phyloP scores from a whole-genome alignment of 2,113 vertebrate species.

The Sminthopsis crassicaudata region DNA sequence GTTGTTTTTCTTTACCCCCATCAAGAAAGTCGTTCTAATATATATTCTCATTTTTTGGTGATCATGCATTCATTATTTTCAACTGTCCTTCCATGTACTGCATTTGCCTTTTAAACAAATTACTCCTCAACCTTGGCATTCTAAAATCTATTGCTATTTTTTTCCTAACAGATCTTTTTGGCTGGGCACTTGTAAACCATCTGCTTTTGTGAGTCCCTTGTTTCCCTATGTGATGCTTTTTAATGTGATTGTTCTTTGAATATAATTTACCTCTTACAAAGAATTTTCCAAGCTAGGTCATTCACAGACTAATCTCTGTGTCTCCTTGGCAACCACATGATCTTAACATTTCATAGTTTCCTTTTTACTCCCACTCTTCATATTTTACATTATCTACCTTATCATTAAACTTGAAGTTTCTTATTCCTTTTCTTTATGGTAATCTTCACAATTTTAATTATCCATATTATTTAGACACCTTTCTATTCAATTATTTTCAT shows the following conservation, averaged over 20 bases:
- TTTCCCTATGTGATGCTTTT: conserved; percentile 44
- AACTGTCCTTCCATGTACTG: conserved; percentile 15
- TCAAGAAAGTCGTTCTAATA: background rate
- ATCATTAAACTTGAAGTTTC: conserved; percentile 54
- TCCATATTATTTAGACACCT: background rate
- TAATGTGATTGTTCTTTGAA: conserved; percentile 47
- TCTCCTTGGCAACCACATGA: conserved; percentile 72
- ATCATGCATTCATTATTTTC: conserved; percentile 33
- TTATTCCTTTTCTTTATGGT: conserved; percentile 45
- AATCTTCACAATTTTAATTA: conserved; percentile 28
- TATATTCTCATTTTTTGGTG: background rate
- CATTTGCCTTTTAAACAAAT: conserved; percentile 10
- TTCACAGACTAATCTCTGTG: conserved; percentile 24
- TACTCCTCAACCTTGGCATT: conserved; percentile 58
- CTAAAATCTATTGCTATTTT: conserved; percentile 47
- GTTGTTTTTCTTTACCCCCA: background rate
- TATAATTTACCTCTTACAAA: conserved; percentile 49
- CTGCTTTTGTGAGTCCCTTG: conserved; percentile 45
- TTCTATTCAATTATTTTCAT: background rate
- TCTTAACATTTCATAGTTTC: conserved; percentile 63
- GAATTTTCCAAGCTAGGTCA: conserved; percentile 63
- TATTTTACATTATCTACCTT: conserved; percentile 62
- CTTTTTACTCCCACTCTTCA: conserved; percentile 56
- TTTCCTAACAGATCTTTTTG: conserved; percentile 40
- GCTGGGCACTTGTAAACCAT: conserved; percentile 34